Percentiles rank a stretch among this genome's conserved stretches.
phyloP scores from a whole-genome alignment of 2,888 invertebrate species.

The Catonia carolina region DNA sequence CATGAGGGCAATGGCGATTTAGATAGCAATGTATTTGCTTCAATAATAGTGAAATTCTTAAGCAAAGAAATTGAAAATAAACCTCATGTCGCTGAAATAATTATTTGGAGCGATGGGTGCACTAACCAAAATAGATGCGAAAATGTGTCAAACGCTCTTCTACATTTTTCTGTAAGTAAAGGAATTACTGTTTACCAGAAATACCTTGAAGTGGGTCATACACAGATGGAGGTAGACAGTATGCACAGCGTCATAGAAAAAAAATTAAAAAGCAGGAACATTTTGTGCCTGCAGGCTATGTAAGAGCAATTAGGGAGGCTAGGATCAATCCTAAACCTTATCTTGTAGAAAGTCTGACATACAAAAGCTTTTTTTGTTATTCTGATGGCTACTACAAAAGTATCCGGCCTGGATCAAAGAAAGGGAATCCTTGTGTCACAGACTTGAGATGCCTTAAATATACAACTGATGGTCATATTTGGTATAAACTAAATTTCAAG shows the following conservation, averaged over 20 bases:
- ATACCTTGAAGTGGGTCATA: slow-evolving; percentile 13
- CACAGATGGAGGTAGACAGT: slow-evolving; percentile 14
- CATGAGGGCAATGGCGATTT: slow-evolving; percentile 14
- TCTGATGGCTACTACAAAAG: slow-evolving; percentile 18
- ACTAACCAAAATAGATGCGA: slow-evolving; percentile 16
- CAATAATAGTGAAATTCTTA: slow-evolving; percentile 5
- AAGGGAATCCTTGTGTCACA: slow-evolving; percentile 14
- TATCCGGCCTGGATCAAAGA: slow-evolving; percentile 11
- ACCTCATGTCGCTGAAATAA: slow-evolving; percentile 6
- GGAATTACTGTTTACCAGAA: slow-evolving; percentile 10
- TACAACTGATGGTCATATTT: slow-evolving; percentile 3
- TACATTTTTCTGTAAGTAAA: slow-evolving; percentile 2
- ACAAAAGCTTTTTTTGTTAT: slow-evolving; percentile 14
- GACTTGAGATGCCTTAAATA: slow-evolving; percentile 14
- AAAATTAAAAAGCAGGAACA: slow-evolving; percentile 12
- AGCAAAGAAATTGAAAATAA: background rate
- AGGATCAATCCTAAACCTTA: slow-evolving; percentile 5
- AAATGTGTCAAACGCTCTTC: slow-evolving; percentile 12
- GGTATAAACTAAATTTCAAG: background rate
- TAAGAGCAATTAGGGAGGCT: slow-evolving; percentile 1
- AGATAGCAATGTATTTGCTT: too few relatives aligned
- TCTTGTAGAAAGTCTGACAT: slow-evolving; percentile 11
- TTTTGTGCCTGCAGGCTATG: slow-evolving; percentile 13
- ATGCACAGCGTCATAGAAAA: slow-evolving; percentile 7
- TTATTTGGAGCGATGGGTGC: slow-evolving; percentile 17